Base-by-base conservation (phyloP, 2,797 vertebrate species). In the Avahi laniger region DNA sequence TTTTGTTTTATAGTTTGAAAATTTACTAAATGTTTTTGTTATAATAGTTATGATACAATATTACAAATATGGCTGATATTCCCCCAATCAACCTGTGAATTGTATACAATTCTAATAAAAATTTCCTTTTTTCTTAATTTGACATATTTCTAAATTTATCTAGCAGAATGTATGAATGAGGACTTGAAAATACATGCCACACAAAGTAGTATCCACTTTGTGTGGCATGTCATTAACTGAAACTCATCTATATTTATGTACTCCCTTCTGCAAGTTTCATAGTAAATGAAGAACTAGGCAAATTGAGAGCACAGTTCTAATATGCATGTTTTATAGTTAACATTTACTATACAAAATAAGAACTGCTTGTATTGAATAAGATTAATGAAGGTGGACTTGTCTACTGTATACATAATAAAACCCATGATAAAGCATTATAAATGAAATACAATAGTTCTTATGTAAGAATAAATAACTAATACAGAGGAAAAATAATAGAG, bases 1-100 rank as follows among this genome's bases (percentile, higher is more conserved):
- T 84, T 96, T 63, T 85, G 70, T 81, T 89, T 73, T 73, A 67
- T 70, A 93, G 22, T 41, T 92, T 35, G 12, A 18, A 63, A 84
- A n/a, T 48, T 70, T 76, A 54, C 7, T n/a, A 35, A 61, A 30
- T 46, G 24, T 46, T 92, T 85, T 93, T 90, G 59, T 85, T 89
- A 26, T 18, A 81, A 9, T 38, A 72, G 30, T 83, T 93, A 69
- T 46, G 10, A 54, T 69, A 2, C 2, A 72, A n/a, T 75, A 50
- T 82, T 89, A 61, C 2, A 86, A 46, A 59, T 85, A 28, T 5
- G 5, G 35, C 43, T 92, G 35, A 46, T 92, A 75, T 69, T 24
- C 17, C 18, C 30, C n/a, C 28, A 83, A 35, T 87, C 80, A 92
- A 70, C 52, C 28, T 82, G 22, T 75, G 48, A 92, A 3, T 73